Base-by-base conservation (phyloP, 1,140 invertebrate genomes). In the Orchestia grillus region DNA sequence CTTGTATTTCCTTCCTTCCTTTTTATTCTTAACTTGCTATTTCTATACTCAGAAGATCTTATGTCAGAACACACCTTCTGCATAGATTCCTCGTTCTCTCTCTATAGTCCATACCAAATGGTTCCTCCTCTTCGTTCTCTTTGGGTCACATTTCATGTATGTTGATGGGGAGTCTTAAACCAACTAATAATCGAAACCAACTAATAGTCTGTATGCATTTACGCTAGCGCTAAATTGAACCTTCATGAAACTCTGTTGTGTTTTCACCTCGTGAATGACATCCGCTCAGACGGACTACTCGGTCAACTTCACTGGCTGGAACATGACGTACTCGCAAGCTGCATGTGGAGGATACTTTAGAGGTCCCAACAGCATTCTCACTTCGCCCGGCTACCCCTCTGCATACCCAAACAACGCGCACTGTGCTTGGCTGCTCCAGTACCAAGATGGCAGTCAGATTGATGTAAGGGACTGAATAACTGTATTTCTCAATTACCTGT, bases 311-410 rank as follows among this genome's bases (percentile, higher is more conserved):
- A 57, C 44, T 23, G 96, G 95, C 0, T 96, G 95, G 95, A 96
- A 96, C 62, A 96, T 96, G n/a, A 96, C 95, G 41, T 96, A 96
- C 77, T 90, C 94, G 28, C 42, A 95, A 16, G 94, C 95, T 44
- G 77, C 44, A 6, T 99, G 98, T 97, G 98, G 98, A 57, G 98
- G 98, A 62, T 97, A 97, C 4, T 98, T 98, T n/a, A 98, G 97
- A 0, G 98, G 98, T 0, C 97, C 98, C 95, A 97, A 98, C 92
- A 98, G 98, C 1, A 97, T 97, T 0, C 98, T 99, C 95, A 98
- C 98, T 28, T 98, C 98, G 28, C 99, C 99, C 0, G 98, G 98
- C 95, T 99, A 98, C 97, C 99, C 99, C 0, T 97, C 98, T n/a
- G 98, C 98, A 94, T 99, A 99, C 97, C 98, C 98, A 0, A 97